These are phyloP conservation scores for Meteorus cinctellus DNA, from an alignment of 2,888 invertebrate species.

Conservation along the genomic window DNA sequence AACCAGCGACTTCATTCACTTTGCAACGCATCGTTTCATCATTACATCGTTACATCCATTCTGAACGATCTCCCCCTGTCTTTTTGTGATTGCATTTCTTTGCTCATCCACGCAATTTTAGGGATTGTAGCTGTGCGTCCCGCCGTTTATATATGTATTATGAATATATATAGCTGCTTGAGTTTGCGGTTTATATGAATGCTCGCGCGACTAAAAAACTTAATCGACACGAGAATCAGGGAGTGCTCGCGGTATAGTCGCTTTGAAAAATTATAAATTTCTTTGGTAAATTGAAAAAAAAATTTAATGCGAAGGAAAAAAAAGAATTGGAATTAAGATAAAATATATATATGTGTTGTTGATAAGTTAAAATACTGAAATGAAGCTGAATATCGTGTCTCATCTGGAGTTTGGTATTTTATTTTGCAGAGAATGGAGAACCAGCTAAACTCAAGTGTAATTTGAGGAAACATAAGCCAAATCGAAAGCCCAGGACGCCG, in stretches of 20 bases:
- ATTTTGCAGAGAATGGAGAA: constrained; percentile 81
- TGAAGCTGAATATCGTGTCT: background rate
- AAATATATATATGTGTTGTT: background rate
- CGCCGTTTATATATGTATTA: background rate
- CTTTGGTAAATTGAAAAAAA: constrained; percentile 58
- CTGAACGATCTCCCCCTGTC: constrained; percentile 33
- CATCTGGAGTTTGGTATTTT: constrained; percentile 62
- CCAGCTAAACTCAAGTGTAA: constrained; percentile 92
- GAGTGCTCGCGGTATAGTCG: constrained; percentile 61
- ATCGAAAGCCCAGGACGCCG: constrained; percentile 97
- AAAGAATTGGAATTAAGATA: constrained; percentile 20
- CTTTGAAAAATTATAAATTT: constrained; percentile 69
- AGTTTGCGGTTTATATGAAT: constrained; percentile 62
- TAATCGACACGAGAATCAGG: constrained; percentile 58
- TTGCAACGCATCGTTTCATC: constrained; percentile 39
- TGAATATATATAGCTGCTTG: constrained; percentile 55
- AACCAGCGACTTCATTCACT: constrained; percentile 39
- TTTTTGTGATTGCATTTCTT: background rate
- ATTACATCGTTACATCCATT: constrained; percentile 34
- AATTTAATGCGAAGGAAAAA: constrained; percentile 19
- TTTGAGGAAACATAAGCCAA: constrained; percentile 97
- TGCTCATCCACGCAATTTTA: constrained; percentile 11
- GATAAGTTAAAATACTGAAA: background rate
- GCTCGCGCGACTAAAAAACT: constrained; percentile 59
- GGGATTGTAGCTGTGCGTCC: background rate